Evolutionary conservation across 1,140 invertebrate species (phyloP).

Genomic region (Calycopis cecrops): DNA sequence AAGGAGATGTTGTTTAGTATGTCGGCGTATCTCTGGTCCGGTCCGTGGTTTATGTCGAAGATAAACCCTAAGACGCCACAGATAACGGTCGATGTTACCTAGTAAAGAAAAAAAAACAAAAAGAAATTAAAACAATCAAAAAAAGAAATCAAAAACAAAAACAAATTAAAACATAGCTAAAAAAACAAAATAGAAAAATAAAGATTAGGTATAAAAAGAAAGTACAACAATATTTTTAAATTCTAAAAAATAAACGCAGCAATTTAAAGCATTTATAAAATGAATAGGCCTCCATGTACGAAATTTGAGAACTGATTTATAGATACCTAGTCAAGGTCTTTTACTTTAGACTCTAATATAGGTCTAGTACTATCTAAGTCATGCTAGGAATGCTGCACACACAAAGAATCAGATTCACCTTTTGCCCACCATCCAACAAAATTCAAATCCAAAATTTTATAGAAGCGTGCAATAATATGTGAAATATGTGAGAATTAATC

Average conservation of each 20-base stretch:
- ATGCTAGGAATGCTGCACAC: too few relatives aligned
- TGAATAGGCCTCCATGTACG: too few relatives aligned
- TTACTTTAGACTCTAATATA: too few relatives aligned
- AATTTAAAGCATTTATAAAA: too few relatives aligned
- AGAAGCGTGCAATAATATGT: too few relatives aligned
- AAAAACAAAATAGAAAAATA: not conserved
- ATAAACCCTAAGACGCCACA: constrained; percentile 77
- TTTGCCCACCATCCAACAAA: too few relatives aligned
- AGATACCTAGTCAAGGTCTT: too few relatives aligned
- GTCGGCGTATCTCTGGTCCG: constrained; percentile 77
- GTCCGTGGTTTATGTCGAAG: constrained; percentile 78
- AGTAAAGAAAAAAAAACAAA: constrained; percentile 48
- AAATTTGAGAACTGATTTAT: too few relatives aligned
- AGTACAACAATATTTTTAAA: too few relatives aligned
- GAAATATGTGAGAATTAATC: too few relatives aligned
- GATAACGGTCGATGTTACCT: constrained; percentile 79
- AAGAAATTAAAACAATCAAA: constrained; percentile 49
- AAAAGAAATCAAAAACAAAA: constrained; percentile 27
- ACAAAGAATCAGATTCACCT: constrained; percentile 16
- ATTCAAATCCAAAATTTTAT: too few relatives aligned
- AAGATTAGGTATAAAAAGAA: constrained; percentile 1
- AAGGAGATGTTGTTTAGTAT: constrained; percentile 78
- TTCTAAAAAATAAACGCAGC: constrained; percentile 16
- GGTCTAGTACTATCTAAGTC: too few relatives aligned
- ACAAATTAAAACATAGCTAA: not conserved